These are phyloP conservation scores for Syngnathus typhle DNA, from an alignment of 2,113 vertebrate species.

Conservation along the genomic window DNA sequence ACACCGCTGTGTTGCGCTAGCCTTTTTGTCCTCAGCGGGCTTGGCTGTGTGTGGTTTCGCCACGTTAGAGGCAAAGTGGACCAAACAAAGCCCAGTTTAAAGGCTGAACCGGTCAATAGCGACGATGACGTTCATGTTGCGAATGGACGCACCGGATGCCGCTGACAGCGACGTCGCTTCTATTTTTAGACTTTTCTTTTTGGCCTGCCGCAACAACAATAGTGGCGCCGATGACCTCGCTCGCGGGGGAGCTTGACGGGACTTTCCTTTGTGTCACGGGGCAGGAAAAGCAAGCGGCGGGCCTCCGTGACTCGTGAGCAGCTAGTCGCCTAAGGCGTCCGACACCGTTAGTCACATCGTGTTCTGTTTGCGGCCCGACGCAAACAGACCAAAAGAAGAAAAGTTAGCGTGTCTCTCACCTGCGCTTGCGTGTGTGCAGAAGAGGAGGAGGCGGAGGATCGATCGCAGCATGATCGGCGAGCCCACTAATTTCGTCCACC, in stretches of 20 bases:
- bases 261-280: conserved; percentile 4
- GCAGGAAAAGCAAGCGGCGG: background rate
- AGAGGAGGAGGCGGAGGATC: conserved; percentile 78
- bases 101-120: background rate
- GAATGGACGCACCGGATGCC: background rate
- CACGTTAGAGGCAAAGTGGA: background rate
- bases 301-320: no score
- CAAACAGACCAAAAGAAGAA: no score
- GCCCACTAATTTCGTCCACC: conserved; percentile 89
- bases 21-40: no score
- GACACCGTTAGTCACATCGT: background rate
- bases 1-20: background rate
- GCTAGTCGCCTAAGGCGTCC: no score
- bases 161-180: conserved; percentile 10
- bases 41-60: no score
- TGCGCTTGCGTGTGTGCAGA: conserved; percentile 48
- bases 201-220: conserved; percentile 46
- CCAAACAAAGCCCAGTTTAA: background rate
- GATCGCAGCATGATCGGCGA: conserved; percentile 91
- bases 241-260: conserved; percentile 6
- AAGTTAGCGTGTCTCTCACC: background rate
- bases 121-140: background rate
- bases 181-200: conserved; percentile 47
- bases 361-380: no score
- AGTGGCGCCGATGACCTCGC: conserved; percentile 24